Conservation (phyloP, 2,113 vertebrate genomes). For the Elanoides forficatus region DNA sequence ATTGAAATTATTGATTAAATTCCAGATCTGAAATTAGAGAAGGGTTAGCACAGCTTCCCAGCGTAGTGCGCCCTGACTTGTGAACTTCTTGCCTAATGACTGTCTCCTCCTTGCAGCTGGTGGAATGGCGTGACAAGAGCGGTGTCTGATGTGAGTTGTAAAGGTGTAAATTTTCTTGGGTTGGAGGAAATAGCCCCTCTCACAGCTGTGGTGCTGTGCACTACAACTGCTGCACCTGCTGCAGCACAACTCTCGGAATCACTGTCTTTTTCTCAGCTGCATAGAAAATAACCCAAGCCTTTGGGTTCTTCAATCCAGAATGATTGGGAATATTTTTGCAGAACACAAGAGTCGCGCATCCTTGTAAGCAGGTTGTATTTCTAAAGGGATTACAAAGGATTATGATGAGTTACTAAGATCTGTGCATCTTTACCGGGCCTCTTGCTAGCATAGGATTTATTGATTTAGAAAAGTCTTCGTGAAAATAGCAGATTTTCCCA, state of each 20-base stretch:
- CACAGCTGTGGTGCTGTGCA: neutral
- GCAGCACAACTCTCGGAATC: neutral
- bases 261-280: neutral
- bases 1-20: neutral
- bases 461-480: neutral
- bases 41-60: neutral
- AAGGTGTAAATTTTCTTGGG: neutral
- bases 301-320: neutral
- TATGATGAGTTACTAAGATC: neutral
- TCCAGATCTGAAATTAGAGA: neutral
- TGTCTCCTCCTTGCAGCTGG: neutral
- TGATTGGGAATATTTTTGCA: neutral
- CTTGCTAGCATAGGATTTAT: neutral
- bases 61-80: rapidly evolving
- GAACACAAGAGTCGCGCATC: neutral
- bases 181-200: neutral
- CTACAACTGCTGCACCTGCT: neutral
- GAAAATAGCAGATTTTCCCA: neutral
- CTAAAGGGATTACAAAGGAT: neutral
- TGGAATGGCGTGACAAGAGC: neutral
- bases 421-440: neutral
- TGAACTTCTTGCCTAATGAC: neutral
- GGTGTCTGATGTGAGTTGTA: neutral
- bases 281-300: neutral
- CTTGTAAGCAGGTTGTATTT: neutral